phyloP scores from a whole-genome alignment of 2,113 vertebrate genomes.

The Cervus canadensis region DNA sequence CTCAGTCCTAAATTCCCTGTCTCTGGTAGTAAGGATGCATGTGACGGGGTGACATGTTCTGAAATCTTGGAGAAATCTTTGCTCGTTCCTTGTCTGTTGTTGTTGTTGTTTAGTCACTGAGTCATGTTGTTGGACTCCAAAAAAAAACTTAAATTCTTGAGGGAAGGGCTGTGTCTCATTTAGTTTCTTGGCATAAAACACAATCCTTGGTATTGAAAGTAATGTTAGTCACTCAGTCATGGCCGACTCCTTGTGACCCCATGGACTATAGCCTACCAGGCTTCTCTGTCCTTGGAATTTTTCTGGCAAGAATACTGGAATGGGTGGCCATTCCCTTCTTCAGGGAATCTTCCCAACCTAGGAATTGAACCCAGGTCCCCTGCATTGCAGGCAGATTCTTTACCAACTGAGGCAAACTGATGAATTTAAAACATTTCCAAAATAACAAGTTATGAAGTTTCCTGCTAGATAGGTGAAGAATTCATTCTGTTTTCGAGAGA shows the following conservation, averaged over 20 bases:
- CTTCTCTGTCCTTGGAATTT: background rate
- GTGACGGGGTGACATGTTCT: background rate
- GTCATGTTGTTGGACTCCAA: background rate
- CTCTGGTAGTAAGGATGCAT: background rate
- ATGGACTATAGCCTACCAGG: background rate
- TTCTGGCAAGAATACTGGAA: background rate
- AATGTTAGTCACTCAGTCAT: background rate
- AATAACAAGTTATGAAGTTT: background rate
- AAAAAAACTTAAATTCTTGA: background rate
- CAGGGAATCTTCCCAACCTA: rapidly evolving
- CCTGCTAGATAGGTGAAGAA: background rate
- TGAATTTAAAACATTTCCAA: background rate
- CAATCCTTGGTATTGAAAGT: background rate
- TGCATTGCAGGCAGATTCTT: background rate
- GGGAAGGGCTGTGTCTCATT: background rate
- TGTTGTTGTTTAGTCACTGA: background rate
- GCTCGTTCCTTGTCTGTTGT: background rate
- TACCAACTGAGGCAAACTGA: background rate
- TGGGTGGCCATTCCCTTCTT: background rate
- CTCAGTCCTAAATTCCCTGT: background rate
- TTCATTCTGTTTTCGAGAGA: background rate
- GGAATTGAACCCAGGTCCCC: background rate
- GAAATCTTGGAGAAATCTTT: background rate
- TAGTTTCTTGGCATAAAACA: background rate
- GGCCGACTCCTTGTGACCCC: rapidly evolving